phyloP scores from a whole-genome alignment of 2,888 invertebrate genomes.

The Leptodirus hochenwartii region DNA sequence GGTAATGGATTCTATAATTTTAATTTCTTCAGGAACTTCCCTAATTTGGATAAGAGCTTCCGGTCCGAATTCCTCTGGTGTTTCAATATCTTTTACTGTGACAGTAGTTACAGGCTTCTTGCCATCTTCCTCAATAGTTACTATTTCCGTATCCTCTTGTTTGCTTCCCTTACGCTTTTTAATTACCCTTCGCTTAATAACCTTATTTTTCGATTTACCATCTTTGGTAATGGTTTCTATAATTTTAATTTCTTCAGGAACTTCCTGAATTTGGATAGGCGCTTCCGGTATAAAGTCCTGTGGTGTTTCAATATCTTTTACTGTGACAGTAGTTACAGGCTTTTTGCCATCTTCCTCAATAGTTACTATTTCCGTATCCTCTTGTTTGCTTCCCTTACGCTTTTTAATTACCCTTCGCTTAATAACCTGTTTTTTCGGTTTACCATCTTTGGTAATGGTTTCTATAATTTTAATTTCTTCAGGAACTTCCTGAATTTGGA shows the following conservation, averaged over 20 bases:
- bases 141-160: constrained; percentile 24
- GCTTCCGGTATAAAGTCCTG: no score
- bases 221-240: constrained; percentile 11
- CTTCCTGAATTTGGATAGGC: constrained; percentile 16
- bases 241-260: constrained; percentile 18
- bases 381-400: no score
- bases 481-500: constrained; percentile 14
- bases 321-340: no score
- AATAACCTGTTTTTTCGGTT: no score
- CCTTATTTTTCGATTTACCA: constrained; percentile 11
- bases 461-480: constrained; percentile 16
- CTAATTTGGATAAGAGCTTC: constrained; percentile 16
- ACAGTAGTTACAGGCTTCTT: constrained; percentile 16
- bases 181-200: constrained; percentile 10
- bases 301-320: constrained; percentile 13
- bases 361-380: no score
- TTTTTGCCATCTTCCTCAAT: no score
- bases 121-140: constrained; percentile 19
- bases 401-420: no score
- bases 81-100: constrained; percentile 5
- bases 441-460: no score
- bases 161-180: constrained; percentile 16
- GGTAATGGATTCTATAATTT: constrained; percentile 13
- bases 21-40: constrained; percentile 16
- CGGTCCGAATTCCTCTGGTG: constrained; percentile 2